phyloP scores from a whole-genome alignment of 2,113 vertebrate genomes.

The Poecilia latipinna region DNA sequence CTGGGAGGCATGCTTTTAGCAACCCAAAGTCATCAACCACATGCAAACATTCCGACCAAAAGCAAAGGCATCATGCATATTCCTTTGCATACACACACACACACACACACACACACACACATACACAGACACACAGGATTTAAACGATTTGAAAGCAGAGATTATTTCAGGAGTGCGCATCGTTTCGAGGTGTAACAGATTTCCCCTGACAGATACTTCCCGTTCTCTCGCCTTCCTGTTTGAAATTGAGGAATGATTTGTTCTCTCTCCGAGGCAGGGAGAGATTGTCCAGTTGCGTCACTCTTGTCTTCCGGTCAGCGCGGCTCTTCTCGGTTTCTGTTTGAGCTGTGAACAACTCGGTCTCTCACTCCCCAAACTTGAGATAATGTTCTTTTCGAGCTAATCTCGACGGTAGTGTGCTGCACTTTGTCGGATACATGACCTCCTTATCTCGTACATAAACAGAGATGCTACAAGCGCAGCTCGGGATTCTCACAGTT shows the following conservation, averaged over 20 bases:
- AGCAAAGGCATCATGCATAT: not conserved
- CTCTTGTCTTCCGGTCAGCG: conserved; percentile 25
- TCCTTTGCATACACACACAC: not conserved
- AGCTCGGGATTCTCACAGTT: conserved; percentile 3
- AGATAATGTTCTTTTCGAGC: conserved; percentile 61
- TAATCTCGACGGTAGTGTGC: conserved; percentile 37
- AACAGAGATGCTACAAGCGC: conserved; percentile 36
- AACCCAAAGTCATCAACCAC: conserved; percentile 49
- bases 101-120: not conserved
- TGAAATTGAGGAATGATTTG: conserved; percentile 32
- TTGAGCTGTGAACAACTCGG: conserved; percentile 47
- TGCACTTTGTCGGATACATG: conserved; percentile 35
- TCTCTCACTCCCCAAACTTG: conserved; percentile 23
- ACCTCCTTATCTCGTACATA: conserved; percentile 56
- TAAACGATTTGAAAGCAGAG: not conserved
- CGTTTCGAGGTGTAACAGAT: not conserved
- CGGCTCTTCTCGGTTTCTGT: conserved; percentile 44
- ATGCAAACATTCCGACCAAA: conserved; percentile 40
- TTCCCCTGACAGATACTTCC: conserved; percentile 10
- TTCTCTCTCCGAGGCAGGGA: conserved; percentile 23
- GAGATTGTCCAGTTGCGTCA: conserved; percentile 43
- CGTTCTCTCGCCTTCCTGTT: conserved; percentile 10
- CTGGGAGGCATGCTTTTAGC: conserved; percentile 56
- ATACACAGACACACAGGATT: not conserved
- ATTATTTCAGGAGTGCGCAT: not conserved